Evolutionary conservation across 2,113 vertebrate genomes (phyloP).

Genomic region (Corynorhinus townsendii): DNA sequence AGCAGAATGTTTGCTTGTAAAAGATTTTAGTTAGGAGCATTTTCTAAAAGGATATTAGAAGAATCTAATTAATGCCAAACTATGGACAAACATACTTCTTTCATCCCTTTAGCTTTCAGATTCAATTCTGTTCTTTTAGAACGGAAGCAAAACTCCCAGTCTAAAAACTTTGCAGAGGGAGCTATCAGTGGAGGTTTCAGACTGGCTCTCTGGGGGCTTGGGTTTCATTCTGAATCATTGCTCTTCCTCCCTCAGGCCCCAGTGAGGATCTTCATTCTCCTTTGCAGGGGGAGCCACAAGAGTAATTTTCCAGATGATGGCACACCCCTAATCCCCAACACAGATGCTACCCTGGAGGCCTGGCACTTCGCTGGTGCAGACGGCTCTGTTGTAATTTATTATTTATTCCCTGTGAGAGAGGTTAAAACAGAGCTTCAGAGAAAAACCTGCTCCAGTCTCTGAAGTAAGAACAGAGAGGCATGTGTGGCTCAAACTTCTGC

Average conservation of each 20-base stretch:
- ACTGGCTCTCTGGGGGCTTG: constrained; percentile 3
- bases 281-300: constrained; percentile 28
- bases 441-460: background rate
- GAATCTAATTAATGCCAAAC: background rate
- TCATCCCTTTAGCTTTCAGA: background rate
- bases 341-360: constrained; percentile 23
- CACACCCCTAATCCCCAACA: background rate
- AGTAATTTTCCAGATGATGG: constrained; percentile 54
- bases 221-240: constrained; percentile 40
- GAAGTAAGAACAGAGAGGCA: background rate
- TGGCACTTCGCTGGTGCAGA: constrained; percentile 23
- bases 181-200: background rate
- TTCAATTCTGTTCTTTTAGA: background rate
- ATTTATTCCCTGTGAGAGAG: constrained; percentile 43
- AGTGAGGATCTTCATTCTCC: constrained; percentile 27
- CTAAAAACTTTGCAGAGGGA: background rate
- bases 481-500: background rate
- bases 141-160: background rate
- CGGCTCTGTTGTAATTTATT: constrained; percentile 44
- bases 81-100: background rate
- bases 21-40: background rate
- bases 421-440: constrained; percentile 6
- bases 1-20: constrained; percentile 24
- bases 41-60: constrained; percentile 45
- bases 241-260: constrained; percentile 44